These are phyloP conservation scores for Polydrusus pterygomalis DNA, from an alignment of 2,888 invertebrate species.

Conservation along the genomic window DNA sequence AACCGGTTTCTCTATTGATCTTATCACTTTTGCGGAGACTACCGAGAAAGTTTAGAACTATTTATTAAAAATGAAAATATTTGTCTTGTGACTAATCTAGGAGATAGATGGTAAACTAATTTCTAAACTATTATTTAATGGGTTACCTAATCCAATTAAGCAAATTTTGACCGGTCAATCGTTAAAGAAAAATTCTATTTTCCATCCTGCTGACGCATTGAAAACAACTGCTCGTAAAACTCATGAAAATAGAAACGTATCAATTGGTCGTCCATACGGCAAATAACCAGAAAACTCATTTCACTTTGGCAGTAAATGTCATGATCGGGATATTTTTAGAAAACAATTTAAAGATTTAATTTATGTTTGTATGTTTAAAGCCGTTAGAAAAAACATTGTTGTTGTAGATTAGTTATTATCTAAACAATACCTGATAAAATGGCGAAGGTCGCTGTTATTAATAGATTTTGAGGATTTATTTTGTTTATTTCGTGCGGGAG, in stretches of 20 bases:
- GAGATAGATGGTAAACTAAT: too few relatives aligned
- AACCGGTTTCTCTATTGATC: too few relatives aligned
- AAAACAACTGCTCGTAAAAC: slow-evolving; percentile 37
- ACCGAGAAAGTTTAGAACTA: too few relatives aligned
- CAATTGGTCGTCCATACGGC: slow-evolving; percentile 38
- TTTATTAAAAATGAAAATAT: too few relatives aligned
- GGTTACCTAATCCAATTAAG: slow-evolving; percentile 27
- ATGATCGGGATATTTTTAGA: slow-evolving; percentile 27
- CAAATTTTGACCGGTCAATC: neutral
- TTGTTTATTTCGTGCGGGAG: neutral
- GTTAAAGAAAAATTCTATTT: slow-evolving; percentile 42
- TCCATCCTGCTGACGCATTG: slow-evolving; percentile 39
- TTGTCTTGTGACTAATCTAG: too few relatives aligned
- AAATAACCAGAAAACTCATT: slow-evolving; percentile 36
- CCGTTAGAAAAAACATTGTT: slow-evolving; percentile 5
- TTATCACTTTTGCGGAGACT: too few relatives aligned
- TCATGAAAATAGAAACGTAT: slow-evolving; percentile 48
- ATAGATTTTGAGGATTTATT: slow-evolving; percentile 1
- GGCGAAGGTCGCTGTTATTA: slow-evolving; percentile 1
- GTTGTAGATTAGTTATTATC: neutral
- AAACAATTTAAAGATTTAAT: slow-evolving; percentile 26
- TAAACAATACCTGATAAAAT: slow-evolving; percentile 8
- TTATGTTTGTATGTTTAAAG: slow-evolving; percentile 4
- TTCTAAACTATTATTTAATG: slow-evolving; percentile 1
- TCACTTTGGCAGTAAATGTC: slow-evolving; percentile 38